Evolutionary conservation across 2,888 invertebrate species (phyloP), one percentile per base, ranked within the genome.

Genomic region (Parnassius glacialis): DNA sequence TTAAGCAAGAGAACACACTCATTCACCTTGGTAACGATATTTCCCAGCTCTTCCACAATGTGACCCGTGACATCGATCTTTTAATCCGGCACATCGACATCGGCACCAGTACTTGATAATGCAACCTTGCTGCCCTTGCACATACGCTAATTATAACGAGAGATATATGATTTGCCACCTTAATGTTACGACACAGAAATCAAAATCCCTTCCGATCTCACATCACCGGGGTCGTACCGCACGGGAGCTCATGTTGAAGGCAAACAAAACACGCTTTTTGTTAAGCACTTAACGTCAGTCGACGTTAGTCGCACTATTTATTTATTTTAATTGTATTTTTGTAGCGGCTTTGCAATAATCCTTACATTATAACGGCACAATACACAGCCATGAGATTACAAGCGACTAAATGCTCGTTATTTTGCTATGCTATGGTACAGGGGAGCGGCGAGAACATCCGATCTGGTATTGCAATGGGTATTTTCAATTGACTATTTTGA

Each of bases 301-400:
- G 78, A 78, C 73, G 74, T 75, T 74, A 76, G 69, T 72, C 70
- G 74, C 76, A 76, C 80, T 84, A 81, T 87, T 86, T 87, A 85
- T 86, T 88, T 85, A 74, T 81, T 81, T 75, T 87, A 84, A 87
- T 85, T 78, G 81, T 84, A 85, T 88, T 87, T 85, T 83, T 82
- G 77, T 80, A 81, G 50, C 65, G 65, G 72, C 76, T 78, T 80
- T 81, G 78, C 78, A 76, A 70, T 73, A 76, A 80, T 79, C 59
- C 57, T 50, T 51, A 71, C 70, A 70, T 72, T 74, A 75, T 67
- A 68, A 72, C 67, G 66, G 62, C 64, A 75, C 75, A 74, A 72
- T 67, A 67, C 61, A 9, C 10, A 41, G 64, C 61, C 63, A 60
- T 56, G 66, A 64, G 73, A 73, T 69, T 72, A 70, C 64, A 34